Percentiles rank a stretch among this genome's conserved stretches.
phyloP scores from a whole-genome alignment of 2,888 invertebrate genomes.

The Drosophila algonquin region DNA sequence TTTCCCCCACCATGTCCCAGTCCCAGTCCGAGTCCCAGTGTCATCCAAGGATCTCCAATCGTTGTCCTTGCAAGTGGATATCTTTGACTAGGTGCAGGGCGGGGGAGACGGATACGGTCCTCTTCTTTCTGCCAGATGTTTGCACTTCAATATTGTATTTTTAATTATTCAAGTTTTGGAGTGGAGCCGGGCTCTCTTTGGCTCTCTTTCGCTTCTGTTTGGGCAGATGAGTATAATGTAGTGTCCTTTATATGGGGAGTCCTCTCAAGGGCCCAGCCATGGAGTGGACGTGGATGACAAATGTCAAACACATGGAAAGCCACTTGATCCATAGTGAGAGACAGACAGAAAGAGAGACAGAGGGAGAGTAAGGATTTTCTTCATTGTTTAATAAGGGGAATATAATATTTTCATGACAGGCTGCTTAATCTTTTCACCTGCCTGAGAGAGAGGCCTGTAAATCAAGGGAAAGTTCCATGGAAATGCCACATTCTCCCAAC shows the following conservation, averaged over 20 bases:
- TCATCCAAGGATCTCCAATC: constrained; percentile 29
- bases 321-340: constrained; percentile 16
- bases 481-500: neutral
- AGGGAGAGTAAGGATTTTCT: neutral
- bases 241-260: constrained; percentile 22
- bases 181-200: constrained; percentile 20
- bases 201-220: neutral
- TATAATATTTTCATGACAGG: neutral
- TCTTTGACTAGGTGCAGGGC: constrained; percentile 66
- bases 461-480: neutral
- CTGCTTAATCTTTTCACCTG: neutral
- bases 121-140: constrained; percentile 54
- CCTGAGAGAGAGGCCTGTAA: neutral
- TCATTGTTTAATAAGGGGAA: neutral
- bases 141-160: constrained; percentile 69
- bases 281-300: constrained; percentile 55
- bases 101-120: constrained; percentile 1
- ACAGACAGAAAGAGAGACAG: too few relatives aligned
- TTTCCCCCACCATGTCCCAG: constrained; percentile 23
- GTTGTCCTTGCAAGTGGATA: constrained; percentile 62
- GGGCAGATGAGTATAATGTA: constrained; percentile 52
- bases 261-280: constrained; percentile 23
- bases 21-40: constrained; percentile 35
- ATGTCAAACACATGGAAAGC: constrained; percentile 55
- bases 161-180: constrained; percentile 69